A percentile compares a stretch with the other conserved stretches of the same genome.
These are phyloP conservation scores for Naja naja DNA, from an alignment of 2,113 vertebrate genomes.

Conservation along the genomic window DNA sequence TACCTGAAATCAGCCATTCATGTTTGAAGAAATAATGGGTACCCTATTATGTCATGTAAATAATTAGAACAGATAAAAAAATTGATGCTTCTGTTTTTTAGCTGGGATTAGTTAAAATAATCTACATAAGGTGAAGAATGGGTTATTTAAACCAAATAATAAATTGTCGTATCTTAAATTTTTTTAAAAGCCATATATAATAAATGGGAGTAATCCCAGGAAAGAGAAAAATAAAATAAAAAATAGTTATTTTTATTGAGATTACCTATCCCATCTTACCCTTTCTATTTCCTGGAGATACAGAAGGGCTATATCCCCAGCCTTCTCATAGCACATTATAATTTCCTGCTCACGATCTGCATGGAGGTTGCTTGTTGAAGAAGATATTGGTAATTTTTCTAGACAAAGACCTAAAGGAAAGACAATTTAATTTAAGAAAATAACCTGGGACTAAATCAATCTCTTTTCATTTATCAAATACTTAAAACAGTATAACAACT, in stretches of 20 bases:
- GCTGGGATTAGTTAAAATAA: constrained; percentile 5
- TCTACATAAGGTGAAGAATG: background rate
- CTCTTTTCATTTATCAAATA: background rate
- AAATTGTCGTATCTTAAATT: background rate
- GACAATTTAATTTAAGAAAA: background rate
- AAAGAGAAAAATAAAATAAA: background rate
- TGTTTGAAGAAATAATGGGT: constrained; percentile 3
- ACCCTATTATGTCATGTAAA: constrained; percentile 18
- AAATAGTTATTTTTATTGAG: background rate
- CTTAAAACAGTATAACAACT: background rate
- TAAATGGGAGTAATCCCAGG: background rate
- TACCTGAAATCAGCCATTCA: constrained; percentile 25
- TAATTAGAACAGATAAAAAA: background rate
- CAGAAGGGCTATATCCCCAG: constrained; percentile 93
- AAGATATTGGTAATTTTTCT: constrained; percentile 85
- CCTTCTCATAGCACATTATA: constrained; percentile 95
- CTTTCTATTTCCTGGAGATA: constrained; percentile 97
- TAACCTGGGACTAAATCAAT: background rate
- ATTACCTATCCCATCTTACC: constrained; percentile 67
- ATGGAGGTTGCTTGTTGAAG: constrained; percentile 79
- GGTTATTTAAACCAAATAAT: background rate
- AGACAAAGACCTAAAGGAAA: constrained; percentile 85
- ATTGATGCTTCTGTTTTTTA: background rate
- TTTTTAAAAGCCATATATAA: background rate
- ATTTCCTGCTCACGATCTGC: constrained; percentile 87